These are phyloP conservation scores for Polydrusus pterygomalis DNA, from an alignment of 2,888 invertebrate species.

Conservation along the genomic window DNA sequence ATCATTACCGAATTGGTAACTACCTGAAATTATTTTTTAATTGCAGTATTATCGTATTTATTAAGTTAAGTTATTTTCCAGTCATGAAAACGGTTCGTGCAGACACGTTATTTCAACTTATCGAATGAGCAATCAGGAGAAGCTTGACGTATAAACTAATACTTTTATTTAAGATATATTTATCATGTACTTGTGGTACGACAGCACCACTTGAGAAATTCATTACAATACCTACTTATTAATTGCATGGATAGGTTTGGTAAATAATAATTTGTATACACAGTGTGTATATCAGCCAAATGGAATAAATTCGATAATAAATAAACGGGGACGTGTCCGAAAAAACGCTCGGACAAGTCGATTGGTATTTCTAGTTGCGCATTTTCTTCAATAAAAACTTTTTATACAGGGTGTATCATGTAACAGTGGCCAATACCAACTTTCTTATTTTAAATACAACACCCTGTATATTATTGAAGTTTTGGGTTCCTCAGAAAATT, in stretches of 20 bases:
- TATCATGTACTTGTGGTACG: neutral
- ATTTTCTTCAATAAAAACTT: too few species aligned
- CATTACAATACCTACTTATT: neutral
- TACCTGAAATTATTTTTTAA: conserved; percentile 7
- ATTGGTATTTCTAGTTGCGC: too few species aligned
- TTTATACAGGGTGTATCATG: too few species aligned
- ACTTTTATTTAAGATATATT: neutral
- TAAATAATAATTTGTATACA: conserved; percentile 2
- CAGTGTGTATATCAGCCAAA: too few species aligned
- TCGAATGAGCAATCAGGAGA: neutral
- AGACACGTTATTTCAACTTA: neutral
- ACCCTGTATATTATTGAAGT: too few species aligned
- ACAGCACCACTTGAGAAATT: neutral
- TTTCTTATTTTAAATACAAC: too few species aligned
- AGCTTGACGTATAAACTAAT: conserved; percentile 4
- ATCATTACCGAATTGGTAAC: neutral
- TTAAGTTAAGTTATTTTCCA: conserved; percentile 12
- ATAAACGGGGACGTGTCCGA: too few species aligned
- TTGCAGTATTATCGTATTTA: neutral
- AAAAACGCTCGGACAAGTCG: too few species aligned
- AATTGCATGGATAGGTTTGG: neutral
- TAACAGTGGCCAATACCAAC: too few species aligned
- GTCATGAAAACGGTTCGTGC: neutral
- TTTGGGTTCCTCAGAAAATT: too few species aligned
- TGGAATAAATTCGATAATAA: too few species aligned